Percentiles rank a stretch among this genome's conserved stretches.
Conservation (phyloP, 2,888 invertebrate species). For the Suillia variegata region DNA sequence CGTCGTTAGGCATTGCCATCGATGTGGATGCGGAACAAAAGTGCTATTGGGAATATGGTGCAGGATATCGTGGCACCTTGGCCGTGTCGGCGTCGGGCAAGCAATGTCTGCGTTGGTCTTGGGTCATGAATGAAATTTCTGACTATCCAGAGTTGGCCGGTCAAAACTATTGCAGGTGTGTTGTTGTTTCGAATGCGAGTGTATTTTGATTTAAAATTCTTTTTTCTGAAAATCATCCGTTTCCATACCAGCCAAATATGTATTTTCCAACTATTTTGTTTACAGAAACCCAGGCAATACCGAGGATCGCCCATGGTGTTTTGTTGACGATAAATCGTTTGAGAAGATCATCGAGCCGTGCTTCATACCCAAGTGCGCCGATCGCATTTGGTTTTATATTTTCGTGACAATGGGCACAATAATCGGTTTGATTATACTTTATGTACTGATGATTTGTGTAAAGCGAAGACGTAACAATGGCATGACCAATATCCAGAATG, state of each 20-base stretch:
- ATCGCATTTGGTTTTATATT: slow-evolving; percentile 82
- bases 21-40: slow-evolving; percentile 72
- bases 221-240: background rate
- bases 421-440: slow-evolving; percentile 64
- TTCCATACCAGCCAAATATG: too few species aligned
- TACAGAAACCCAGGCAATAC: slow-evolving; percentile 83
- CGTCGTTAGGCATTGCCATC: slow-evolving; percentile 58
- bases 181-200: too few species aligned
- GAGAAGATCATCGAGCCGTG: slow-evolving; percentile 76
- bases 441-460: slow-evolving; percentile 70
- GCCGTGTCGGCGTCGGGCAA: slow-evolving; percentile 74
- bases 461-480: slow-evolving; percentile 65
- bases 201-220: background rate
- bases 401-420: slow-evolving; percentile 68
- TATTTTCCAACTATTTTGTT: background rate
- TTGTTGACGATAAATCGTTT: slow-evolving; percentile 72
- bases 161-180: slow-evolving; percentile 77
- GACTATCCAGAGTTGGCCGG: slow-evolving; percentile 85
- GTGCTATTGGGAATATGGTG: slow-evolving; percentile 89
- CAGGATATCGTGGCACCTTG: slow-evolving; percentile 81
- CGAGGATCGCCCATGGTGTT: slow-evolving; percentile 89
- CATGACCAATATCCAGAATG: slow-evolving; percentile 70
- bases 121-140: slow-evolving; percentile 76
- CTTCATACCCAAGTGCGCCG: slow-evolving; percentile 86
- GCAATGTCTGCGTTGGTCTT: slow-evolving; percentile 84